Evolutionary conservation across 2,888 invertebrate genomes (phyloP).

Genomic region (Heliconius aoede): DNA sequence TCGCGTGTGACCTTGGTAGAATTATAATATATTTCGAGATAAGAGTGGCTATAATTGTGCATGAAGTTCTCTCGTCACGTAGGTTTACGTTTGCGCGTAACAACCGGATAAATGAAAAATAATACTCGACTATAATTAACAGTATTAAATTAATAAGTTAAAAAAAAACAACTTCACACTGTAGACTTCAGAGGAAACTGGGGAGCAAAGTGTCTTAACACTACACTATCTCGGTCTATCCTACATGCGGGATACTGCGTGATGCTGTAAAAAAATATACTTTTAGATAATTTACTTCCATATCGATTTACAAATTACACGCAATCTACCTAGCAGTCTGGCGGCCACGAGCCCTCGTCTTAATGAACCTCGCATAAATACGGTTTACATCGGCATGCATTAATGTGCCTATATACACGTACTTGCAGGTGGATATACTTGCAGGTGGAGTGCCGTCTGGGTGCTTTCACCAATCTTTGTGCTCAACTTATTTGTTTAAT

Average conservation of each 20-base stretch:
- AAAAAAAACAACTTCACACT: no score
- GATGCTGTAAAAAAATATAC: not conserved
- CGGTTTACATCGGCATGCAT: conserved; percentile 24
- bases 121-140: no score
- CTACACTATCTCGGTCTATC: not conserved
- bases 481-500: conserved; percentile 14
- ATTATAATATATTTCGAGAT: conserved; percentile 4
- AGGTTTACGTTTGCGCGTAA: not conserved
- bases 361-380: conserved; percentile 41
- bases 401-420: conserved; percentile 12
- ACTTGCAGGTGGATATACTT: not conserved
- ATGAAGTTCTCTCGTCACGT: conserved; percentile 14
- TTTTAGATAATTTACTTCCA: not conserved
- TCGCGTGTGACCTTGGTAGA: conserved; percentile 12
- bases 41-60: conserved; percentile 8
- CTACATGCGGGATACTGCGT: not conserved
- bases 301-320: conserved; percentile 25
- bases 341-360: conserved; percentile 29
- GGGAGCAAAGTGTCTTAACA: not conserved
- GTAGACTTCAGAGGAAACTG: not conserved
- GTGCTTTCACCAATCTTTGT: conserved; percentile 4
- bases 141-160: not conserved
- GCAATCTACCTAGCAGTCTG: conserved; percentile 38
- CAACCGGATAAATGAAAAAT: not conserved
- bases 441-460: conserved; percentile 16